phyloP scores from a whole-genome alignment of 2,888 invertebrate genomes.

The Eupithecia inturbata region DNA sequence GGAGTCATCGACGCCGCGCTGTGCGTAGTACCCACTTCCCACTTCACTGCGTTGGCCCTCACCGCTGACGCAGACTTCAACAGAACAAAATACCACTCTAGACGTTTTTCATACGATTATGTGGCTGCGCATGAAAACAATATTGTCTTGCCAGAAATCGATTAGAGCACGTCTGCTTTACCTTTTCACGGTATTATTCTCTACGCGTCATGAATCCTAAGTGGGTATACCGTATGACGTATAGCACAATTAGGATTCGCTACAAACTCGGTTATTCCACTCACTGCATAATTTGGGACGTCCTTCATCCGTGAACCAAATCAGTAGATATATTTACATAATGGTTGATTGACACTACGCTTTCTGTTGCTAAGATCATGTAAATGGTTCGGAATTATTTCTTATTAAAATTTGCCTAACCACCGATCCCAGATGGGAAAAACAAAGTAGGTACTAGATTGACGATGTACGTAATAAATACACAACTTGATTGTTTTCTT shows the following conservation, averaged over 20 bases:
- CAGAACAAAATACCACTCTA: too few species aligned
- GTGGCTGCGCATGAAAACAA: too few species aligned
- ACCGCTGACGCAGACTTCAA: too few species aligned
- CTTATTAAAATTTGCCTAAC: neutral
- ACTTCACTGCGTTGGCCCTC: too few species aligned
- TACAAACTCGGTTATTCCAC: slow-evolving; percentile 58
- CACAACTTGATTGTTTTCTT: neutral
- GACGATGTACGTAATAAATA: neutral
- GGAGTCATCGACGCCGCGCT: too few species aligned
- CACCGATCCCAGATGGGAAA: neutral
- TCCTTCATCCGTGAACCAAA: slow-evolving; percentile 60
- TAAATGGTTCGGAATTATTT: neutral
- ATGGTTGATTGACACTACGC: slow-evolving; percentile 40
- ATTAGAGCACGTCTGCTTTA: slow-evolving; percentile 24
- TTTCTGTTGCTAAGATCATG: slow-evolving; percentile 41
- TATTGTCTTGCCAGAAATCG: slow-evolving; percentile 11
- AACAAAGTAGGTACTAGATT: neutral
- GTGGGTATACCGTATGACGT: slow-evolving; percentile 31
- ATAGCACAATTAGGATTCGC: slow-evolving; percentile 52
- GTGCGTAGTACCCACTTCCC: too few species aligned
- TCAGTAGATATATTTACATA: slow-evolving; percentile 52
- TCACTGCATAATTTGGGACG: slow-evolving; percentile 59
- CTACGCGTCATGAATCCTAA: slow-evolving; percentile 50
- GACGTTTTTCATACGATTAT: too few species aligned
- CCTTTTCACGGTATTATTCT: slow-evolving; percentile 28